Conservation (phyloP, 1,140 invertebrate genomes). For the Harlomillsia oculata region DNA sequence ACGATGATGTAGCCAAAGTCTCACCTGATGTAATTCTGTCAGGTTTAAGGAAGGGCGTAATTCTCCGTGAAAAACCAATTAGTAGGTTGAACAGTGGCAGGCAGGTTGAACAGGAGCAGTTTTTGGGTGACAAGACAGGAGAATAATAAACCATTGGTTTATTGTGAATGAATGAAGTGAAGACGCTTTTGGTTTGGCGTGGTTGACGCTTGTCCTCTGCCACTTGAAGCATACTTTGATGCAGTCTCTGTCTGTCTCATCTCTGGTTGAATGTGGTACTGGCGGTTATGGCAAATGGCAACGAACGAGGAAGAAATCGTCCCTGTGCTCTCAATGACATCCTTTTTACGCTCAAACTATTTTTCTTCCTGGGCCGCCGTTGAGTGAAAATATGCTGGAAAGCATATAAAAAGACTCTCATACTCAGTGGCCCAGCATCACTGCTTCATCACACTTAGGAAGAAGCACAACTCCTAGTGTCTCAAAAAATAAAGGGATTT, state of each 20-base stretch:
- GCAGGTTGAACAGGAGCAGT: no score
- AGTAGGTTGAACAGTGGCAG: not conserved
- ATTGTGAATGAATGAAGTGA: no score
- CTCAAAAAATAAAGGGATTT: not conserved
- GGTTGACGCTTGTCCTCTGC: not conserved
- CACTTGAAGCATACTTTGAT: not conserved
- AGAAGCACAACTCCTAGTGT: not conserved
- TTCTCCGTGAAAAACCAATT: conserved; percentile 32
- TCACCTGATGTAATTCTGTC: conserved; percentile 5
- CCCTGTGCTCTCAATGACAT: conserved; percentile 24
- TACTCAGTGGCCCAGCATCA: not conserved
- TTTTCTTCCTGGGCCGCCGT: conserved; percentile 24
- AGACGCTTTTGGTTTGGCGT: no score
- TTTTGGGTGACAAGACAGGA: not conserved
- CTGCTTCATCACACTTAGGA: not conserved
- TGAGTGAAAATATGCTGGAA: conserved; percentile 19
- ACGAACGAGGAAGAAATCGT: conserved; percentile 16
- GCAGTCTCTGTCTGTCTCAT: no score
- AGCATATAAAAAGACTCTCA: conserved; percentile 22
- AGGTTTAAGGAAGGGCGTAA: conserved; percentile 28
- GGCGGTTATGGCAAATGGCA: not conserved
- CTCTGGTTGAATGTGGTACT: not conserved
- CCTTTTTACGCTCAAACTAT: conserved; percentile 32
- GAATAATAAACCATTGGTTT: not conserved
- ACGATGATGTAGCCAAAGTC: no score